phyloP scores from a whole-genome alignment of 2,797 vertebrate species.

The Pachyuromys duprasi region DNA sequence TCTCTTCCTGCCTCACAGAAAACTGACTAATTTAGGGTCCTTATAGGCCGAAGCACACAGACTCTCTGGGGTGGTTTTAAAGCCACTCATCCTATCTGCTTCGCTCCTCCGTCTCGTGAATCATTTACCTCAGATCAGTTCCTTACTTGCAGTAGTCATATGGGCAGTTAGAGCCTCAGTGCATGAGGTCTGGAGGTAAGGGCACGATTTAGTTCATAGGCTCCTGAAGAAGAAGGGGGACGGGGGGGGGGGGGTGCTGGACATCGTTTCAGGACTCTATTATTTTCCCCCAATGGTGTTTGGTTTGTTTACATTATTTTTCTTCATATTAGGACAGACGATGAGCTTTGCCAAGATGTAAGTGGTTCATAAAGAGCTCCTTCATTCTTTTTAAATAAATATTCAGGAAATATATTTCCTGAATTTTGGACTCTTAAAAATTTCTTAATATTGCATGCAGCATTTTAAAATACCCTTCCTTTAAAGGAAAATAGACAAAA shows the following conservation, averaged over 20 bases:
- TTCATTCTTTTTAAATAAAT: slow-evolving; percentile 2
- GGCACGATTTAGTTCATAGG: not conserved
- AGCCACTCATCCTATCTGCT: not conserved
- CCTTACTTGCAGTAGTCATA: not conserved
- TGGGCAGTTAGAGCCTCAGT: not conserved
- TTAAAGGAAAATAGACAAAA: slow-evolving; percentile 9
- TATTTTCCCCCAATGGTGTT: not conserved
- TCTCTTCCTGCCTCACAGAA: not conserved
- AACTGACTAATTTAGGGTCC: not conserved
- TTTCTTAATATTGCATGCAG: not conserved
- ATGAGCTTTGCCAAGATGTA: not conserved
- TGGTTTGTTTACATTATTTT: slow-evolving; percentile 51
- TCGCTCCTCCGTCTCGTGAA: not conserved
- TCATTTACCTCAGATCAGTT: not conserved
- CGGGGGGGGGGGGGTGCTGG: not conserved
- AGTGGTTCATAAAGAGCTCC: not conserved
- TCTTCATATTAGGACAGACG: not conserved
- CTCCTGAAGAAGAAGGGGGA: not conserved
- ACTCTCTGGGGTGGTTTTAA: not conserved
- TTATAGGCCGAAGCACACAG: too few relatives aligned
- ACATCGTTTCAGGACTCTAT: not conserved
- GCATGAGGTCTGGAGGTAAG: not conserved
- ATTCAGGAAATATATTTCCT: not conserved
- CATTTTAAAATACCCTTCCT: not conserved
- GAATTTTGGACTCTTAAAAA: not conserved